Evolutionary conservation across 2,113 vertebrate genomes (phyloP).

Genomic region (Gavialis gangeticus): DNA sequence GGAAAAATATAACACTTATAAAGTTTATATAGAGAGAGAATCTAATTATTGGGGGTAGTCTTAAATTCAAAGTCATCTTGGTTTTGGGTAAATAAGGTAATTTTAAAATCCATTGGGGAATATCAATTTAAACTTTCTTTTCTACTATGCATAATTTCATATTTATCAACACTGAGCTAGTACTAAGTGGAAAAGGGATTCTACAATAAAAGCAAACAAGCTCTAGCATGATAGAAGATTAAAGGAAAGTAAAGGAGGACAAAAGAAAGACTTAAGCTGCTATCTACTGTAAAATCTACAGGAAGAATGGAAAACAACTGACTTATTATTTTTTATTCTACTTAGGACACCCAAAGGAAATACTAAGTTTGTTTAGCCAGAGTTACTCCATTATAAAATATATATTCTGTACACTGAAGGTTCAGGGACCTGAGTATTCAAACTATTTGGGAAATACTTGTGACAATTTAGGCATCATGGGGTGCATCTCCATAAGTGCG

Average conservation of each 20-base stretch:
- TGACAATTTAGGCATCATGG: not conserved
- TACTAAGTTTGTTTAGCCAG: not conserved
- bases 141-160: not conserved
- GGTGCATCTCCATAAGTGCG: not conserved
- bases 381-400: slow-evolving; percentile 2
- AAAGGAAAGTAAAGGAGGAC: not conserved
- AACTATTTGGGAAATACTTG: not conserved
- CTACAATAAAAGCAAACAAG: not conserved
- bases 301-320: not conserved
- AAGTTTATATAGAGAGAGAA: too few relatives aligned
- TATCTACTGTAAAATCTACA: not conserved
- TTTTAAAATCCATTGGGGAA: too few relatives aligned
- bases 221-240: not conserved
- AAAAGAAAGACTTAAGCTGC: not conserved
- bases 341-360: not conserved
- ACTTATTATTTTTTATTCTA: not conserved
- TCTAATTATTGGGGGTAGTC: too few relatives aligned
- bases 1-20: too few relatives aligned
- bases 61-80: too few relatives aligned
- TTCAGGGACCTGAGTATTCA: not conserved
- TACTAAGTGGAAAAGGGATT: not conserved
- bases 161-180: not conserved
- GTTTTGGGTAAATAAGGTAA: too few relatives aligned
- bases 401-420: not conserved
- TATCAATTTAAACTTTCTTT: not conserved